phyloP scores from a whole-genome alignment of 2,113 vertebrate genomes.

The Percina caprodes region DNA sequence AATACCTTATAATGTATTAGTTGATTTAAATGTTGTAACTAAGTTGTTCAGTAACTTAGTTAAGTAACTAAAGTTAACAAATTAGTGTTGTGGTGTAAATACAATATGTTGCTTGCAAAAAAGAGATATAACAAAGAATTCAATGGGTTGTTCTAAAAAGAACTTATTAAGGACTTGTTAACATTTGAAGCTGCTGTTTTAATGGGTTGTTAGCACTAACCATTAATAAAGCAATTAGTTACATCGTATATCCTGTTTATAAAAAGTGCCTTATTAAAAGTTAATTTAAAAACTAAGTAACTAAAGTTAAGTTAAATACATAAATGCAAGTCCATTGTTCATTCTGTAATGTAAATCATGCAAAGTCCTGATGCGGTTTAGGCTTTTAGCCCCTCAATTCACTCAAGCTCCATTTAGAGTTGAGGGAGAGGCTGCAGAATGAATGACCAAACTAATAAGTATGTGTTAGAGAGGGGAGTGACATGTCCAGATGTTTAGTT shows the following conservation, averaged over 20 bases:
- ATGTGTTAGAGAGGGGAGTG: slow-evolving; percentile 29
- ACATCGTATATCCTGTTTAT: background rate
- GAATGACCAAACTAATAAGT: slow-evolving; percentile 4
- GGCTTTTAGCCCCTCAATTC: background rate
- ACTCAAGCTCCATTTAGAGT: background rate
- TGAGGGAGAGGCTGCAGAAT: background rate
- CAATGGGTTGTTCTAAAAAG: background rate
- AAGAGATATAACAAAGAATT: background rate
- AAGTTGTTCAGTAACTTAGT: too few species aligned
- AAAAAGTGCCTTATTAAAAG: background rate
- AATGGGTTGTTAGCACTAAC: background rate
- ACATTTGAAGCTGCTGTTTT: background rate
- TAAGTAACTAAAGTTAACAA: too few species aligned
- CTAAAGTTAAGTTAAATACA: background rate
- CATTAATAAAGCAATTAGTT: background rate
- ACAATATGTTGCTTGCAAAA: too few species aligned
- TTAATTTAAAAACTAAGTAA: too few species aligned
- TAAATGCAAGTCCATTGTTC: background rate
- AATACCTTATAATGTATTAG: too few species aligned
- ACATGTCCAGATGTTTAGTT: slow-evolving; percentile 41
- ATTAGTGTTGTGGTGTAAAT: too few species aligned
- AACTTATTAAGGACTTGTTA: background rate
- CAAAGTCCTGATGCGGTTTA: background rate
- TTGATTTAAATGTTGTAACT: too few species aligned
- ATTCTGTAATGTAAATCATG: slow-evolving; percentile 2